Base-by-base conservation (phyloP, 2,888 invertebrate genomes). In the Oasisia sp. region DNA sequence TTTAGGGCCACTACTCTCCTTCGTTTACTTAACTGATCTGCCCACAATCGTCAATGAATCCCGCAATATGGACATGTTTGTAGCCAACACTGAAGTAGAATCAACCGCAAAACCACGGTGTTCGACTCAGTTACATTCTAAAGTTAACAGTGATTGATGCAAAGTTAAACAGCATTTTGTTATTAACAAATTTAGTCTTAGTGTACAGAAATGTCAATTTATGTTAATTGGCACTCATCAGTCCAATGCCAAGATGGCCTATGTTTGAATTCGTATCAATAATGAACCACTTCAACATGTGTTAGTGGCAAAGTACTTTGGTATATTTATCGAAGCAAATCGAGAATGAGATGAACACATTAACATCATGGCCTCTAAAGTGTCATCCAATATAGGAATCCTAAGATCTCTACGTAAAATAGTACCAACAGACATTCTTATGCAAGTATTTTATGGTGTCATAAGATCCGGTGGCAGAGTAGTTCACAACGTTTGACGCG, bases 161-260 rank as follows among this genome's bases (percentile, higher is more conserved):
- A 38, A 38, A 38, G 50, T 50, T 11, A 50, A 74, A 74, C 74
- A n/a, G 27, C 27, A 74, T 74, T 74, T 74, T 74, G 74, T 27
- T 74, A 74, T 8, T 74, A 74, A 74, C 74, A 74, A n/a, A 74
- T 7, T 74, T 74, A 74, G 14, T 74, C 2, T 74, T 74, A 74
- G 27, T 27, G 27, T 74, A 74, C 74, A 74, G 74, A 74, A 74
- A 27, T 27, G 19, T 74, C 27, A 74, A 74, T 74, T 74, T 27
- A 27, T 74, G 74, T 27, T 74, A 74, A 74, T 74, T 74, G 74
- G 74, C 74, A 74, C 74, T n/a, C 74, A 74, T 74, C 74, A 74
- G 74, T 74, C 74, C 74, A 74, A 27, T 74, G 27, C 27, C 74
- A 74, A n/a, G 74, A 74, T 27, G 74, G 74, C 74, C 27, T 27